These are phyloP conservation scores for Ophion ventricosus DNA, from an alignment of 2,888 invertebrate species.

Conservation along the genomic window DNA sequence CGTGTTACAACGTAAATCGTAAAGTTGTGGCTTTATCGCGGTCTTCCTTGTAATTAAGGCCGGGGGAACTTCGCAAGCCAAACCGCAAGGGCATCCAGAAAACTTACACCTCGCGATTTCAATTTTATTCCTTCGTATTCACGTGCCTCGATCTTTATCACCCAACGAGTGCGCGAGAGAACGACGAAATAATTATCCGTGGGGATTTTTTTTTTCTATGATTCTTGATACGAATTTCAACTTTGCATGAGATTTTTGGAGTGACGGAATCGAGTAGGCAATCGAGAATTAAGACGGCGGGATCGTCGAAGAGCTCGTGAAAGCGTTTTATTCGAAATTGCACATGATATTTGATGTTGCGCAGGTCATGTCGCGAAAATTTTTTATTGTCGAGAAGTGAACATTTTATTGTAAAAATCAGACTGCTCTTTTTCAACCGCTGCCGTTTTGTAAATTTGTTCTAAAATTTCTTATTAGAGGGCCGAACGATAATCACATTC, in stretches of 20 bases:
- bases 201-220: background rate
- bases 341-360: too few relatives aligned
- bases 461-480: too few relatives aligned
- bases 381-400: too few relatives aligned
- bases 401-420: too few relatives aligned
- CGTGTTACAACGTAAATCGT: slow-evolving; percentile 27
- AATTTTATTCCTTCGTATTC: background rate
- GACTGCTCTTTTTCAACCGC: too few relatives aligned
- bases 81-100: slow-evolving; percentile 14
- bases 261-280: background rate
- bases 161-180: background rate
- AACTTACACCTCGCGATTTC: background rate
- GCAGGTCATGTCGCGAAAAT: too few relatives aligned
- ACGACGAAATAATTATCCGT: background rate
- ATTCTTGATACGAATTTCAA: background rate
- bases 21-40: slow-evolving; percentile 43
- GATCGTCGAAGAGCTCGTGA: background rate
- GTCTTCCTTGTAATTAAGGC: slow-evolving; percentile 42
- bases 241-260: background rate
- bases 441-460: too few relatives aligned
- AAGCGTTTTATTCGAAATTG: too few relatives aligned
- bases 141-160: background rate
- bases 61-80: slow-evolving; percentile 19
- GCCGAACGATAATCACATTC: too few relatives aligned
- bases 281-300: slow-evolving; percentile 11